phyloP scores from a whole-genome alignment of 2,797 vertebrate species.

The Malurus leucopterus region DNA sequence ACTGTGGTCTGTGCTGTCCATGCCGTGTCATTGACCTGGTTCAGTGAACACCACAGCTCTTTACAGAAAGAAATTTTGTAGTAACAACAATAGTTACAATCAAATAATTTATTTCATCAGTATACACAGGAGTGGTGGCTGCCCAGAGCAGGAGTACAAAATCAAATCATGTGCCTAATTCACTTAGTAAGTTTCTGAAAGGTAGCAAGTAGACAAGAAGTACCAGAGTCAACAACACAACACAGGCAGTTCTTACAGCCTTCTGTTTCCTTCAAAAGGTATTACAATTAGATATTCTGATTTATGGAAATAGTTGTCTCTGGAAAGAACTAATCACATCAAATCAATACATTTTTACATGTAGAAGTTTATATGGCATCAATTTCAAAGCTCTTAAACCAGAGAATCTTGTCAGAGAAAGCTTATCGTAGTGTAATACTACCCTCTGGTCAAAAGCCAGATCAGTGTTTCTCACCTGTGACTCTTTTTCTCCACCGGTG shows the following conservation, averaged over 20 bases:
- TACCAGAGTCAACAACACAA: neutral
- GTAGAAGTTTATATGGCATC: neutral
- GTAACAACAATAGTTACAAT: neutral
- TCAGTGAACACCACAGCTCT: neutral
- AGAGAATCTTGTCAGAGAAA: neutral
- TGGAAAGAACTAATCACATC: neutral
- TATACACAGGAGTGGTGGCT: neutral
- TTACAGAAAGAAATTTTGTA: neutral
- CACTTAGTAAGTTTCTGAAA: neutral
- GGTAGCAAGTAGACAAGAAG: neutral
- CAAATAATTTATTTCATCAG: neutral
- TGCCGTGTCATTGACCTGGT: neutral
- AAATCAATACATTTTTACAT: neutral
- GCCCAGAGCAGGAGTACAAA: neutral
- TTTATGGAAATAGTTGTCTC: neutral
- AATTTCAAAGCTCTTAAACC: neutral
- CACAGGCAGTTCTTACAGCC: neutral
- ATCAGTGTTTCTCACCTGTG: neutral
- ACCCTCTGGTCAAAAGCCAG: neutral
- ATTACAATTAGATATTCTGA: neutral
- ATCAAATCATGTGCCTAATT: neutral
- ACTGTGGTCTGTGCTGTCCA: neutral
- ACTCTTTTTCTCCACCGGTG: neutral
- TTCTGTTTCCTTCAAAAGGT: neutral
- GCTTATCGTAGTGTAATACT: neutral